Evolutionary conservation across 1,140 invertebrate genomes (phyloP).

Genomic region (Bombus turneri): DNA sequence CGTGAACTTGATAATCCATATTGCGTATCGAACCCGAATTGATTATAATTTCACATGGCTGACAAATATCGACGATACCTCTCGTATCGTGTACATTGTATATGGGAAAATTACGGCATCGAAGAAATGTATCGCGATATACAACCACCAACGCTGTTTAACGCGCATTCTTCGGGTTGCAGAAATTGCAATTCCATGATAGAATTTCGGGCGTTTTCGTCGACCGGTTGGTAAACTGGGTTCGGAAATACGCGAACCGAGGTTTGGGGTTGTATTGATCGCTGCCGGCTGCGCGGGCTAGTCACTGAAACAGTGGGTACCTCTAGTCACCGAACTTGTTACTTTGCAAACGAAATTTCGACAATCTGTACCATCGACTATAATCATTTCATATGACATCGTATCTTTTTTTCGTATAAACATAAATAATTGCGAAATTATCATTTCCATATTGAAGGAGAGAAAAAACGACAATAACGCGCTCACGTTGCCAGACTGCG

Average conservation of each 20-base stretch:
- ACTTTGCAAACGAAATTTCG: conserved; percentile 53
- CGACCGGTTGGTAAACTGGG: conserved; percentile 67
- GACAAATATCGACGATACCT: too few species aligned
- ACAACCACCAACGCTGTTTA: not conserved
- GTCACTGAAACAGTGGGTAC: conserved; percentile 67
- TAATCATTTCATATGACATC: not conserved
- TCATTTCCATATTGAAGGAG: not conserved
- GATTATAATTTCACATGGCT: not conserved
- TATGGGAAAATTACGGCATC: not conserved
- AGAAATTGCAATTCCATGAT: conserved; percentile 51
- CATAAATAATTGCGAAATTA: not conserved
- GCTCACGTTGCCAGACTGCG: too few species aligned
- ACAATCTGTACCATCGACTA: conserved; percentile 37
- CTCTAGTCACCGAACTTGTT: conserved; percentile 56
- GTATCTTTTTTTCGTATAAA: not conserved
- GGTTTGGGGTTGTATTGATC: conserved; percentile 79
- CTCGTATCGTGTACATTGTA: too few species aligned
- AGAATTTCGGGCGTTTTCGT: conserved; percentile 64
- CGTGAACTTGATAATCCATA: not conserved
- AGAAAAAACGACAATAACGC: too few species aligned
- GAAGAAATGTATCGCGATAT: conserved; percentile 7
- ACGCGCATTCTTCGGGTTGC: not conserved
- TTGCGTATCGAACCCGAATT: not conserved
- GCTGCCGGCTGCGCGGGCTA: conserved; percentile 69
- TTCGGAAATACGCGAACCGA: conserved; percentile 74